Evolutionary conservation across 2,888 invertebrate genomes (phyloP).

Genomic region (Cactoblastis cactorum): DNA sequence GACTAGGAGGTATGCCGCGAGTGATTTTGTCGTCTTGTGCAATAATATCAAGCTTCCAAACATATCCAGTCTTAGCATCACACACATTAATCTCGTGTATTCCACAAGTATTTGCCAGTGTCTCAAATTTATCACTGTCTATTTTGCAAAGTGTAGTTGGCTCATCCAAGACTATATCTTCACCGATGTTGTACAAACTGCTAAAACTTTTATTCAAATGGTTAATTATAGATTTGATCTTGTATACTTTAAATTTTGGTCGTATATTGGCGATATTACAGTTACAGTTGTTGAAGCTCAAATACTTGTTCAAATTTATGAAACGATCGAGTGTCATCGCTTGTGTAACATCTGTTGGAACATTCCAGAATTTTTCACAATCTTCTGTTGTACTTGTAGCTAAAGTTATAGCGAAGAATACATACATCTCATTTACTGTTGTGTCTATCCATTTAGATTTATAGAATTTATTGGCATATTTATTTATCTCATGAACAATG

Average conservation of each 20-base stretch:
- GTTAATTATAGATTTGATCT: neutral
- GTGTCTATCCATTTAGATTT: neutral
- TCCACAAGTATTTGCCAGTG: neutral
- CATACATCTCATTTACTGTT: neutral
- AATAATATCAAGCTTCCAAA: conserved; percentile 26
- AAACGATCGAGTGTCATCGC: neutral
- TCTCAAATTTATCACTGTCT: neutral
- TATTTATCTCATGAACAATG: neutral
- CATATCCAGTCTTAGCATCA: conserved; percentile 14
- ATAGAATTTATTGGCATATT: neutral
- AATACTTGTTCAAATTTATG: neutral
- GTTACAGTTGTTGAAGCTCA: neutral
- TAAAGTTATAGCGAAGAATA: neutral
- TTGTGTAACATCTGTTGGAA: neutral
- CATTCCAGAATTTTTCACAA: neutral
- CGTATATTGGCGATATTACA: neutral
- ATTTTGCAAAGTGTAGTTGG: neutral
- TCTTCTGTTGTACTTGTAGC: neutral
- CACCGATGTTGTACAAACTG: neutral
- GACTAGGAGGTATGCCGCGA: neutral
- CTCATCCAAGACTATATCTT: neutral
- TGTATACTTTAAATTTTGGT: neutral
- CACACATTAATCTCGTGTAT: neutral
- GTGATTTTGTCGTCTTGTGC: neutral
- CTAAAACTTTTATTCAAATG: neutral